These are phyloP conservation scores for Limanda limanda DNA, from an alignment of 2,113 vertebrate genomes.

Conservation along the genomic window DNA sequence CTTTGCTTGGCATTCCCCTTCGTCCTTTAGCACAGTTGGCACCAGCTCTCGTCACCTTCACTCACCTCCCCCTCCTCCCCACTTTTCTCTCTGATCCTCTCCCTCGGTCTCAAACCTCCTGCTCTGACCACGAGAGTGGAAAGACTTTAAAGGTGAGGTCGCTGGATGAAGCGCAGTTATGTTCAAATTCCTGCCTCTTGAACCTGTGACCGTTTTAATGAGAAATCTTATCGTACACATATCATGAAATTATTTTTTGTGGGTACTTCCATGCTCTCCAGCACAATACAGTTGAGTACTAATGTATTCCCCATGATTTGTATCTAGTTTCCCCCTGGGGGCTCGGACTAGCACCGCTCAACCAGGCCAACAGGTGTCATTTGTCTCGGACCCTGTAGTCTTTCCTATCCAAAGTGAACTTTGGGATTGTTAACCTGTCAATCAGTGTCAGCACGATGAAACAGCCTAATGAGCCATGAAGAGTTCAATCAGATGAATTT, in stretches of 20 bases:
- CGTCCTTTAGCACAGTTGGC: constrained; percentile 68
- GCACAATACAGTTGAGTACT: constrained; percentile 12
- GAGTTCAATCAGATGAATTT: constrained; percentile 53
- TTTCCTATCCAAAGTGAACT: constrained; percentile 39
- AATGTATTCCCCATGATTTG: constrained; percentile 47
- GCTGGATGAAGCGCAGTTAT: constrained; percentile 8
- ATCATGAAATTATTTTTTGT: constrained; percentile 26
- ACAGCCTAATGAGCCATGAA: constrained; percentile 56
- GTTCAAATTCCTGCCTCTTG: constrained; percentile 3
- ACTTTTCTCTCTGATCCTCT: constrained; percentile 33
- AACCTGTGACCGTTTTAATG: constrained; percentile 4
- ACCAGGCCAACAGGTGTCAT: constrained; percentile 46
- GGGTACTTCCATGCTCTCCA: constrained; percentile 19
- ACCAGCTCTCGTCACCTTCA: constrained; percentile 30
- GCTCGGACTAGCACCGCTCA: not conserved
- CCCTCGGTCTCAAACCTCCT: constrained; percentile 21
- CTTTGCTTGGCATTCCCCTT: constrained; percentile 48
- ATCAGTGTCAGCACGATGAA: constrained; percentile 46
- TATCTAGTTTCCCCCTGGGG: constrained; percentile 30
- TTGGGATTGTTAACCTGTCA: constrained; percentile 42
- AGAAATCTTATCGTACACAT: constrained; percentile 27
- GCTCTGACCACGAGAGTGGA: constrained; percentile 13
- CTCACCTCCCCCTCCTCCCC: constrained; percentile 9
- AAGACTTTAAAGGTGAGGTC: constrained; percentile 14
- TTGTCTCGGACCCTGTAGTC: constrained; percentile 7